Percentiles rank a stretch among this genome's conserved stretches.
Evolutionary conservation across 2,113 vertebrate species (phyloP).

Genomic region (Anolis sagrei): DNA sequence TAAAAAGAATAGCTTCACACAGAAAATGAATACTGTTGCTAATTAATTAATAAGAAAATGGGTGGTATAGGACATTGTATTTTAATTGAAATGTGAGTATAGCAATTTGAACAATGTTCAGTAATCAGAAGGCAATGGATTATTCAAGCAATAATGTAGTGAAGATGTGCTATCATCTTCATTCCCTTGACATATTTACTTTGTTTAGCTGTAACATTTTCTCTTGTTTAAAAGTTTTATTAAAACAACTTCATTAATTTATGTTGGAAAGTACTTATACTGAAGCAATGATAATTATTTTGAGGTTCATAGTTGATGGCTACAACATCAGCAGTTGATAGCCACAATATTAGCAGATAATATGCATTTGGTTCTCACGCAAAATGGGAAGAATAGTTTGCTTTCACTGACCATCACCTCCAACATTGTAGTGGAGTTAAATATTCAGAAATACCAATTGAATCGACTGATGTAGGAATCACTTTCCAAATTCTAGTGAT

Average conservation of each 20-base stretch:
- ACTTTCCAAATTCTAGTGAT: neutral
- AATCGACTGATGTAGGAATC: neutral
- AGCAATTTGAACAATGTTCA: neutral
- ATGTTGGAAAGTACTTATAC: too few relatives aligned
- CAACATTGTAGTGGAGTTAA: neutral
- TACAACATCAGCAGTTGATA: neutral
- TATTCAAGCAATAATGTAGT: neutral
- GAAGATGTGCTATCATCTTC: neutral
- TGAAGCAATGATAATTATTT: neutral
- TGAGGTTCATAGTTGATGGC: neutral
- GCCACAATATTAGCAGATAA: neutral
- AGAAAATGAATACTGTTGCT: neutral
- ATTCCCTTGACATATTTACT: neutral
- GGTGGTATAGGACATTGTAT: neutral
- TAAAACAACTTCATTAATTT: neutral
- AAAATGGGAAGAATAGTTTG: neutral
- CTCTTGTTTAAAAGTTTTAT: neutral
- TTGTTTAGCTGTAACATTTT: neutral
- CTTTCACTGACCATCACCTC: neutral
- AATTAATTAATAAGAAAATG: neutral
- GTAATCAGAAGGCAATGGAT: neutral
- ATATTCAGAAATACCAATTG: neutral
- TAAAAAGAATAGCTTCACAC: neutral
- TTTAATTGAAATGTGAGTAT: neutral
- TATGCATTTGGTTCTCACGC: neutral